Evolutionary conservation across 2,113 vertebrate species (phyloP).

Genomic region (Phyllostomus discolor): DNA sequence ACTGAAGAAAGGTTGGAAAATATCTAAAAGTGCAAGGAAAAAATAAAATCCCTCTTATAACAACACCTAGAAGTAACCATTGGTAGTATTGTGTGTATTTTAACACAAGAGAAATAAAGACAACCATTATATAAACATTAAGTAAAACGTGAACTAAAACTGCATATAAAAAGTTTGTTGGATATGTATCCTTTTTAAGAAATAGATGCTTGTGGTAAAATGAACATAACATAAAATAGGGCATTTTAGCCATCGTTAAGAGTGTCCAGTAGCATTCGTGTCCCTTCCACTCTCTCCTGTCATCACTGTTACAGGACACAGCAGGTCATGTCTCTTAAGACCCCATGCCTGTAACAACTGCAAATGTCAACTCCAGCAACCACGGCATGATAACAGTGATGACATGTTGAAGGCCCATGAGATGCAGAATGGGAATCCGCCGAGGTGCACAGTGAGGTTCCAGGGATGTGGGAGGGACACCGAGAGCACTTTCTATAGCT

Average conservation of each 20-base stretch:
- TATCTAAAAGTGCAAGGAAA: background rate
- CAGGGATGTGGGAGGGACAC: background rate
- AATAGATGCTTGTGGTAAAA: background rate
- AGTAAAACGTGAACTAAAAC: background rate
- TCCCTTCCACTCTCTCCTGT: background rate
- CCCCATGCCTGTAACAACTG: no score
- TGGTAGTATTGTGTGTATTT: background rate
- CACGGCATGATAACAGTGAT: background rate
- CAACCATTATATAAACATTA: background rate
- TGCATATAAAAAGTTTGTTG: background rate
- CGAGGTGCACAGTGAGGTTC: fast-evolving
- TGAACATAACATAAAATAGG: background rate
- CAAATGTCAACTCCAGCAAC: background rate
- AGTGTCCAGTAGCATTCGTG: background rate
- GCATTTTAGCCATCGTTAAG: background rate
- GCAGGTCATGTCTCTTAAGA: background rate
- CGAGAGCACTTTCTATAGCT: background rate
- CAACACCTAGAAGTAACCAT: background rate
- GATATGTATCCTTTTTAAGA: background rate
- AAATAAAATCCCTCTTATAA: background rate
- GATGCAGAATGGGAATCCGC: background rate
- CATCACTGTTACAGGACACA: background rate
- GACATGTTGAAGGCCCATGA: background rate
- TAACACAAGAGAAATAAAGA: background rate
- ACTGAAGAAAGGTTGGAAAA: background rate